Evolutionary conservation across 2,113 vertebrate species (phyloP).

Genomic region (Hiodon alosoides): DNA sequence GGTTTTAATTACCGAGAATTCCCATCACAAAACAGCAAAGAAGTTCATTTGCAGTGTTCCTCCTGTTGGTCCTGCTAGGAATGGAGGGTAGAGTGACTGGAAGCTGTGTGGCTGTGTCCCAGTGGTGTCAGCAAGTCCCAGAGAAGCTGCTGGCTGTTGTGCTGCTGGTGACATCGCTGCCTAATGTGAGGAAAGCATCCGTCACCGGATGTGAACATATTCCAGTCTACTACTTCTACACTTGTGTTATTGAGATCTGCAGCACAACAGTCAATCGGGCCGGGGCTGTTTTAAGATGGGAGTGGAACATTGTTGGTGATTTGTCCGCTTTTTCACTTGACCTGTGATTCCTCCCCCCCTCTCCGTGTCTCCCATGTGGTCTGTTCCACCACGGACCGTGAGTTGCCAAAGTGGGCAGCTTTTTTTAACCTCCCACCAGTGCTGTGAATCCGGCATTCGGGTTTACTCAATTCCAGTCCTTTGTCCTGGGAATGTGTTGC

Average conservation of each 20-base stretch:
- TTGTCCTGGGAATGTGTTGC: conserved; percentile 57
- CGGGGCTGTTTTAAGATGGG: conserved; percentile 3
- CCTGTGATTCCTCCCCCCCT: conserved; percentile 34
- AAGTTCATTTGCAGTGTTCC: too few species aligned
- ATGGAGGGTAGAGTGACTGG: too few species aligned
- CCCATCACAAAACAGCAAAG: too few species aligned
- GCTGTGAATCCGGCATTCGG: not conserved
- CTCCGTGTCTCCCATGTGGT: conserved; percentile 35
- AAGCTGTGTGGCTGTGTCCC: too few species aligned
- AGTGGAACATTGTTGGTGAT: not conserved
- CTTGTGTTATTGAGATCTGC: conserved; percentile 3
- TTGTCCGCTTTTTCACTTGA: conserved; percentile 12
- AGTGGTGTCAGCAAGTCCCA: too few species aligned
- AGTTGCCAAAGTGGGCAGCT: not conserved
- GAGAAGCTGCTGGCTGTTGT: too few species aligned
- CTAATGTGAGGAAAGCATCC: too few species aligned
- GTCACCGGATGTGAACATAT: too few species aligned
- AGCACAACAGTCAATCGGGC: not conserved
- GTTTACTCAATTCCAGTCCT: conserved; percentile 4
- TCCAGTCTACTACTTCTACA: not conserved
- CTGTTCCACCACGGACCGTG: not conserved
- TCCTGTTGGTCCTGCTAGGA: too few species aligned
- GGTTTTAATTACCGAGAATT: too few species aligned
- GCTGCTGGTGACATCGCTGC: too few species aligned
- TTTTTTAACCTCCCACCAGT: not conserved